These are phyloP conservation scores for Athene cunicularia DNA, from an alignment of 2,113 vertebrate species.

Conservation along the genomic window DNA sequence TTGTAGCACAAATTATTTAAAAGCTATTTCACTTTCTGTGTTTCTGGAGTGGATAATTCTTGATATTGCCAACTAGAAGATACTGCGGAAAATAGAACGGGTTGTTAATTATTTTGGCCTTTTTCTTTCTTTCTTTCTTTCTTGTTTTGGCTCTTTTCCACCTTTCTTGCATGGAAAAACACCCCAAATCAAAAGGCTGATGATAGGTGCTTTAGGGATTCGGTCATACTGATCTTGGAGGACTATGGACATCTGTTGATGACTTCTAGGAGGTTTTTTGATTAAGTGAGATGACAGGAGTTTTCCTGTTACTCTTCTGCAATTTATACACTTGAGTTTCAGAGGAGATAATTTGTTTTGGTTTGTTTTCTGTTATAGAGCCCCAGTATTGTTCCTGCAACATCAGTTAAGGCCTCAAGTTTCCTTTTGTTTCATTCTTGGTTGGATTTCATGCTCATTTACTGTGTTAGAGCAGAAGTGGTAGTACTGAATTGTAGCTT, in stretches of 20 bases:
- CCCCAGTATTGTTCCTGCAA: not conserved
- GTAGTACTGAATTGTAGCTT: not conserved
- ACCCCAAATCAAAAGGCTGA: not conserved
- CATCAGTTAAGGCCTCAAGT: not conserved
- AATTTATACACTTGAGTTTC: not conserved
- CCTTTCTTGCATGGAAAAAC: not conserved
- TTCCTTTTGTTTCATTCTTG: not conserved
- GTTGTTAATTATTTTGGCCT: not conserved
- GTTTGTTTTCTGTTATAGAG: not conserved
- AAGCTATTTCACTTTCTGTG: not conserved
- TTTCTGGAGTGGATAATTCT: not conserved
- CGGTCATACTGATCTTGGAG: not conserved
- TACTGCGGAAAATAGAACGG: not conserved
- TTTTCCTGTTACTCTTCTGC: not conserved
- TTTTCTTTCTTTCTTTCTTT: not conserved
- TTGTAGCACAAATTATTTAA: not conserved
- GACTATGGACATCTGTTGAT: not conserved
- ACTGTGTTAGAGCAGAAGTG: not conserved
- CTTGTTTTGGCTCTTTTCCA: not conserved
- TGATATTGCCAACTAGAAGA: not conserved
- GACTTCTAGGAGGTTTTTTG: not conserved
- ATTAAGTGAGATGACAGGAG: not conserved
- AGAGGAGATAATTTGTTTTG: not conserved
- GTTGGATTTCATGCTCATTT: not conserved
- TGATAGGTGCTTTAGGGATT: not conserved